Evolutionary conservation across 2,113 vertebrate genomes (phyloP), one percentile per base, ranked within the genome.

Genomic region (Carassius auratus): DNA sequence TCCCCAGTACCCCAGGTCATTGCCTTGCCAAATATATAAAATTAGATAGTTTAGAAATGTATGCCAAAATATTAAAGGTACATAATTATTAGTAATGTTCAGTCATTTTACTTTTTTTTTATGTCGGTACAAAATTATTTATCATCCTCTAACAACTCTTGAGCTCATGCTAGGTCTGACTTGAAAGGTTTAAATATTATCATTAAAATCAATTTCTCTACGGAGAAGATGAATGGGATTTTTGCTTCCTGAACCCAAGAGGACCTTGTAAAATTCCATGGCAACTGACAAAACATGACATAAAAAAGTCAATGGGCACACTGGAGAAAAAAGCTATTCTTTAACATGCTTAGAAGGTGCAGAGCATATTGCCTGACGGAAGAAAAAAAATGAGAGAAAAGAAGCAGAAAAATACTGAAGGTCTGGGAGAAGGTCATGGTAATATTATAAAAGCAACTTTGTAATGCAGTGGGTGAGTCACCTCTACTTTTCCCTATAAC

Each of bases 381-480:
- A n/a, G 36, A 83, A 73, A 13, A 66, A 38, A 52, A 38, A 26
- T 6, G 17, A 10, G 74, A 75, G 8, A 45, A 71, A 38, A 21
- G 36, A 71, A 71, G 68, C 21, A 73, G 23, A 64, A 38, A 68
- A 68, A 55, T 73, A 55, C 69, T 81, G 66, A 1, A 33, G 33
- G 61, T 76, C 30, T n/a, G 36, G 15, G 76, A 80, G 66, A 17
- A 61, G 77, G 69, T 50, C 42, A 75, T 23, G 12, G 71, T 48
- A 74, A 74, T 75, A 30, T 42, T 64, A 80, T 48, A 5, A 61
- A 74, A 42, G n/a, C 21, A 38, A 80, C 19, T 19, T 23, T 78
- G 85, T 71, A 78, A 83, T 83, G 76, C 76, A 48, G 61, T 55
- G 57, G 59, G 57, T 62, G 12, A 86, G 68, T 50, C 45, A 74